These are phyloP conservation scores for Romanogobio albipinnatus DNA, from an alignment of 2,113 vertebrate species.

Conservation along the genomic window DNA sequence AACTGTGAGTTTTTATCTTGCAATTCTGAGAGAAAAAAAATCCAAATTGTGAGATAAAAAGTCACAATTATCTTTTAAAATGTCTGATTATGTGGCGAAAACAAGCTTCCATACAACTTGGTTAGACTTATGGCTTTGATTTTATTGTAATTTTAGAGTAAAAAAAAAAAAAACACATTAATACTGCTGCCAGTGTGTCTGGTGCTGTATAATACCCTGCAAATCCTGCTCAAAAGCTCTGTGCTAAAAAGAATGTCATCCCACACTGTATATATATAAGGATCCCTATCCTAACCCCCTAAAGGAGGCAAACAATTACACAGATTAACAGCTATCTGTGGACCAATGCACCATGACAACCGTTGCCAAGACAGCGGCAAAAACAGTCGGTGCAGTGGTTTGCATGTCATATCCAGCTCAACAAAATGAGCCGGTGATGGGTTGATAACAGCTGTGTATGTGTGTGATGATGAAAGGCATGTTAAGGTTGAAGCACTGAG, in stretches of 20 bases:
- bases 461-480: conserved; percentile 43
- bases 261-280: background rate
- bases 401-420: conserved; percentile 47
- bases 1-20: too few relatives aligned
- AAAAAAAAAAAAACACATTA: background rate
- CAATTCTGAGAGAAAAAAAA: too few relatives aligned
- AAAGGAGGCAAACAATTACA: conserved; percentile 15
- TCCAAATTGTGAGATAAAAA: too few relatives aligned
- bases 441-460: background rate
- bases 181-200: conserved; percentile 1
- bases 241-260: background rate
- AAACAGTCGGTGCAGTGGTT: conserved; percentile 1
- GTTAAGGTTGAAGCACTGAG: conserved; percentile 32
- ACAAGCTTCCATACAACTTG: too few relatives aligned
- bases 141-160: too few relatives aligned
- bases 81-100: too few relatives aligned
- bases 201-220: background rate
- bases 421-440: conserved; percentile 52
- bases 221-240: background rate
- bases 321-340: conserved; percentile 20
- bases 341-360: conserved; percentile 28
- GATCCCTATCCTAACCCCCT: background rate
- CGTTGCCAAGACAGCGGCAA: conserved; percentile 18
- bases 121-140: too few relatives aligned
- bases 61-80: too few relatives aligned